phyloP scores from a whole-genome alignment of 2,888 invertebrate genomes.

The Myopa tessellatipennis region DNA sequence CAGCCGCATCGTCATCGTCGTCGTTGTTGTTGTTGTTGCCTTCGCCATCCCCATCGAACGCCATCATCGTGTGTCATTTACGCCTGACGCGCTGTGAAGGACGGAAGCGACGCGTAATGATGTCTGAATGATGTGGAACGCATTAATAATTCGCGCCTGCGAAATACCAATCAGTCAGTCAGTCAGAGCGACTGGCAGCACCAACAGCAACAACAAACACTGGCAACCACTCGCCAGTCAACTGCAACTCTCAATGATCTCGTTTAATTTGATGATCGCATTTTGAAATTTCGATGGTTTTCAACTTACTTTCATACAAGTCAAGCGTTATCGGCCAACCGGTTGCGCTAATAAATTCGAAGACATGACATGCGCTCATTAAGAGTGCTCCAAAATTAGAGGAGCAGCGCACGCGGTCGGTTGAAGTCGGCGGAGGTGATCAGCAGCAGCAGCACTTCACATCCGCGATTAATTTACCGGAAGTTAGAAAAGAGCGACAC shows the following conservation, averaged over 20 bases:
- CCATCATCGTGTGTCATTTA: neutral
- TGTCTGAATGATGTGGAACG: slow-evolving; percentile 44
- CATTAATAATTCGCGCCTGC: slow-evolving; percentile 50
- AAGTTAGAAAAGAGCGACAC: too few relatives aligned
- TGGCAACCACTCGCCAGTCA: neutral
- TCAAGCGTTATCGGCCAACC: too few relatives aligned
- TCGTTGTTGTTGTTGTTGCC: neutral
- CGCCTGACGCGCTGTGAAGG: slow-evolving; percentile 12
- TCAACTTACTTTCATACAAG: neutral
- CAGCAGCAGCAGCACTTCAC: too few relatives aligned
- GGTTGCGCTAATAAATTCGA: neutral
- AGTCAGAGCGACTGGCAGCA: neutral
- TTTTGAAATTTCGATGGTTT: slow-evolving; percentile 6
- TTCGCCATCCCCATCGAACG: slow-evolving; percentile 7
- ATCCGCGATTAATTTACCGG: too few relatives aligned
- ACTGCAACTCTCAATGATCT: neutral
- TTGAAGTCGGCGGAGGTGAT: too few relatives aligned
- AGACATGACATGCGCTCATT: slow-evolving; percentile 26
- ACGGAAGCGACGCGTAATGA: slow-evolving; percentile 28
- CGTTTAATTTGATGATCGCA: slow-evolving; percentile 8
- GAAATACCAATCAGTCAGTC: slow-evolving; percentile 3
- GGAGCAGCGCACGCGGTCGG: too few relatives aligned
- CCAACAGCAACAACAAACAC: neutral
- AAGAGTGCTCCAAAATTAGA: neutral
- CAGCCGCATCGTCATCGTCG: neutral